Evolutionary conservation across 1,140 invertebrate species (phyloP).

Genomic region (Eueides isabella): DNA sequence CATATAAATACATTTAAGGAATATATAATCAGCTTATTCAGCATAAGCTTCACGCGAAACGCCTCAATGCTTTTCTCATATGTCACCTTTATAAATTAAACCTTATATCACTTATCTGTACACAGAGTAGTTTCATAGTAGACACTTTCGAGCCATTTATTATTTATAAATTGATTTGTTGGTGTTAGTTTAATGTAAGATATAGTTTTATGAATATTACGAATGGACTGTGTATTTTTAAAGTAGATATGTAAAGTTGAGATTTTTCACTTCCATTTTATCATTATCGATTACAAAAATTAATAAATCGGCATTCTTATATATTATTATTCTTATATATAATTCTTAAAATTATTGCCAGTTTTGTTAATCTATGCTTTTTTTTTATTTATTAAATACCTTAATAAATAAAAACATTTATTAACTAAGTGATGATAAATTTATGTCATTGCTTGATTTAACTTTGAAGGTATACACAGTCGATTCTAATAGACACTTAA

Average conservation of each 20-base stretch:
- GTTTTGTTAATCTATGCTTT: too few relatives aligned
- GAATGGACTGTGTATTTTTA: conserved; percentile 14
- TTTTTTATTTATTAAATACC: too few relatives aligned
- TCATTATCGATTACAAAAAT: too few relatives aligned
- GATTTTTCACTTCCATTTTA: too few relatives aligned
- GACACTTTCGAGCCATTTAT: conserved; percentile 12
- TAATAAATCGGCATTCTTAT: too few relatives aligned
- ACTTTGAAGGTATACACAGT: not conserved
- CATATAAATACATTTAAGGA: not conserved
- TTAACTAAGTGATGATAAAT: too few relatives aligned
- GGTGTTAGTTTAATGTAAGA: conserved; percentile 6
- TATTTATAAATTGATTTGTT: conserved; percentile 4
- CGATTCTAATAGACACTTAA: conserved; percentile 9
- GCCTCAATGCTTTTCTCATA: conserved; percentile 76
- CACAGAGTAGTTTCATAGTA: conserved; percentile 36
- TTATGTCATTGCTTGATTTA: too few relatives aligned
- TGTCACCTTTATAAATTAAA: conserved; percentile 33
- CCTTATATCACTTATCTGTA: conserved; percentile 33
- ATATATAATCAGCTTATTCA: conserved; percentile 1
- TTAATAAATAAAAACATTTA: too few relatives aligned
- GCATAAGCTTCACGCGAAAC: conserved; percentile 57
- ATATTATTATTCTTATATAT: too few relatives aligned
- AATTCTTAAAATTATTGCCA: too few relatives aligned
- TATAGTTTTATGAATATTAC: not conserved
- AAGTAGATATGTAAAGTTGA: not conserved